A percentile compares a stretch with the other conserved stretches of the same genome.
phyloP scores from a whole-genome alignment of 2,113 vertebrate genomes.

The Peromyscus polionotus region DNA sequence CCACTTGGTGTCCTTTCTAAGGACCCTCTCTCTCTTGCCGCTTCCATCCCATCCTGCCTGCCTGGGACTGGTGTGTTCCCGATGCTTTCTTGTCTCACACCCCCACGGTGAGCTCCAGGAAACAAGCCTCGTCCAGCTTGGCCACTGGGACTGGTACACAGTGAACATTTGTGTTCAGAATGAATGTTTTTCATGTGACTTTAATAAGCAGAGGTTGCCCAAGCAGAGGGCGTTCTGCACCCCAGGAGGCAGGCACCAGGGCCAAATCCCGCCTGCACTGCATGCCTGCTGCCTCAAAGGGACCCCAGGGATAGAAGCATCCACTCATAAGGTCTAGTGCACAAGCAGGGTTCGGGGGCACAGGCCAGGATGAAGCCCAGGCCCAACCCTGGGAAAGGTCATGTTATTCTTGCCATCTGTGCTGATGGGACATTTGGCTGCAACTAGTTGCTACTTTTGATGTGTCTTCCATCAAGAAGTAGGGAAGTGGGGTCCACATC shows the following conservation, averaged over 20 bases:
- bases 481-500: background rate
- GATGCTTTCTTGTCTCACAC: background rate
- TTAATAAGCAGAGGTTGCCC: background rate
- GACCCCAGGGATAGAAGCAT: too few relatives aligned
- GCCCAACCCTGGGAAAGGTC: fast-evolving
- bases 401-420: background rate
- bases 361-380: background rate
- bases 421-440: background rate
- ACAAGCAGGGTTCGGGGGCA: too few relatives aligned
- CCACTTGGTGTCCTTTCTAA: background rate
- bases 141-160: fast-evolving
- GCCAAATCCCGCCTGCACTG: background rate
- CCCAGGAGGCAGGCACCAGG: background rate
- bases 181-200: background rate
- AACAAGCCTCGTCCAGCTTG: background rate
- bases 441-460: background rate
- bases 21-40: background rate
- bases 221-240: background rate
- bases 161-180: background rate
- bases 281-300: background rate
- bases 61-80: background rate
- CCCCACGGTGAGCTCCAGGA: background rate
- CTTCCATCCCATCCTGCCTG: background rate
- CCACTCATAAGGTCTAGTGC: too few relatives aligned
- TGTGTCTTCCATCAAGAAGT: background rate